Evolutionary conservation across 2,797 vertebrate genomes (phyloP).

Genomic region (Sciurus carolinensis): DNA sequence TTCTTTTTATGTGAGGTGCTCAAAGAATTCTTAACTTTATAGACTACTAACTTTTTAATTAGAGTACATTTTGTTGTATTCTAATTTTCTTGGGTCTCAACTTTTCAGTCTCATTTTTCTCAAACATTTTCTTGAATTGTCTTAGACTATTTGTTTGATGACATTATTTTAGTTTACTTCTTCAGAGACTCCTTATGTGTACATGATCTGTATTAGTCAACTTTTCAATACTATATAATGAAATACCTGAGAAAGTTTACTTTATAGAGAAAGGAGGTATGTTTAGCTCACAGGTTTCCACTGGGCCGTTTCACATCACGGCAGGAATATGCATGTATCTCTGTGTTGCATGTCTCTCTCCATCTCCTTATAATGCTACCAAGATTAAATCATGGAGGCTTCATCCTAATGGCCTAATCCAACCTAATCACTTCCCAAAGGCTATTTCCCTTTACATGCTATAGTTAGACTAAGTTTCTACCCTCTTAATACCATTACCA

Average conservation of each 20-base stretch:
- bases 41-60: background rate
- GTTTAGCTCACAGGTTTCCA: background rate
- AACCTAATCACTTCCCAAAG: background rate
- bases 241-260: background rate
- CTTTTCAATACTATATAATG: background rate
- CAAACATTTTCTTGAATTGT: constrained; percentile 23
- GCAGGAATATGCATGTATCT: background rate
- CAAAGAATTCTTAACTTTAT: constrained; percentile 18
- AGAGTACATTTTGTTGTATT: background rate
- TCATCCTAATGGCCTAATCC: background rate
- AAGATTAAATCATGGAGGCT: background rate
- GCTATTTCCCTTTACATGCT: background rate
- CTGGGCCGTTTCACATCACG: background rate
- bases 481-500: too few relatives aligned
- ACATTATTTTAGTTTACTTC: background rate
- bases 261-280: background rate
- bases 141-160: constrained; percentile 22
- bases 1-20: background rate
- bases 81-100: background rate
- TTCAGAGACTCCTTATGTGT: background rate
- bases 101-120: background rate
- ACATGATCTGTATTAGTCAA: background rate
- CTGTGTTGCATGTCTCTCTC: background rate
- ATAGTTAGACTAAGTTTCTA: background rate
- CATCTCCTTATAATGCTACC: background rate